A percentile compares a stretch with the other conserved stretches of the same genome.
Conservation (phyloP, 2,113 vertebrate species). For the Amphilophus citrinellus region DNA sequence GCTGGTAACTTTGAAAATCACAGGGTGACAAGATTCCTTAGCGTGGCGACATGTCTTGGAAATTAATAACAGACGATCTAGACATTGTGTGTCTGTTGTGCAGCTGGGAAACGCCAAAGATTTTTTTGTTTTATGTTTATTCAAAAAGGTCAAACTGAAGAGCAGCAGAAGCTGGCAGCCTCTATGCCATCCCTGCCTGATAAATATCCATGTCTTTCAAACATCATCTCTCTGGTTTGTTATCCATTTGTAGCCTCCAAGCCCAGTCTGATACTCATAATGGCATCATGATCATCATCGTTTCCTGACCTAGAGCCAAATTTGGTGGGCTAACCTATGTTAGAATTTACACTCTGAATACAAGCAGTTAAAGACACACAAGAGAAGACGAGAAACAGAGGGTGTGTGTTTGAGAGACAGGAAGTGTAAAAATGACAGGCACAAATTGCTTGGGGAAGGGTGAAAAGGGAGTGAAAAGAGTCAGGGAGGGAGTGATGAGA, state of each 20-base stretch:
- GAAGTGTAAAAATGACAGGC: slow-evolving; percentile 7
- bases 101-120: background rate
- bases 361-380: background rate
- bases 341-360: background rate
- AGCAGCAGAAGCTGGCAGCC: slow-evolving; percentile 1
- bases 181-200: background rate
- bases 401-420: background rate
- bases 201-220: background rate
- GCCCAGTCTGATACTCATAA: background rate
- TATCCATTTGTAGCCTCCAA: background rate
- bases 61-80: background rate
- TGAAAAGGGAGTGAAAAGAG: slow-evolving; percentile 5
- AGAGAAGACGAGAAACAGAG: background rate
- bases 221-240: background rate
- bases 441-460: background rate
- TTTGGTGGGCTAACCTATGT: background rate
- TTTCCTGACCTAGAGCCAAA: background rate
- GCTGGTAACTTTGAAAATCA: background rate
- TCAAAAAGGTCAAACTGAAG: background rate
- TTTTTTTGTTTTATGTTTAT: background rate
- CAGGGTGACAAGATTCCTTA: background rate
- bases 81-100: background rate
- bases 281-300: background rate
- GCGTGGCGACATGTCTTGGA: background rate
- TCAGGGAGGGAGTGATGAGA: background rate